Percentiles rank a stretch among this genome's conserved stretches.
Evolutionary conservation across 2,888 invertebrate genomes (phyloP).

Genomic region (Sminthurides aquaticus): DNA sequence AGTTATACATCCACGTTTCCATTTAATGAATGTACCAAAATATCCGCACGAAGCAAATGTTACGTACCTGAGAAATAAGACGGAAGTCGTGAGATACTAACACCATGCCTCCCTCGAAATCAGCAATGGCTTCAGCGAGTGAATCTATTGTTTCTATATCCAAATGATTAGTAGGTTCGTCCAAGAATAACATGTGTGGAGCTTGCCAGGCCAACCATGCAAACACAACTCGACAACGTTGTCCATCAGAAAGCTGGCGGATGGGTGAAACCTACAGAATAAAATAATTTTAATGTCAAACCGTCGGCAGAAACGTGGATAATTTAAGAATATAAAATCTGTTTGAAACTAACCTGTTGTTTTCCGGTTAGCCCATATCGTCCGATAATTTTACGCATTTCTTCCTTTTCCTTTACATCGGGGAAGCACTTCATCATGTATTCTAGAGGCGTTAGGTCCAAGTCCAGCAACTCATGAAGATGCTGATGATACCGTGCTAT

Average conservation of each 20-base stretch:
- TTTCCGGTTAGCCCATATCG: slow-evolving; percentile 94
- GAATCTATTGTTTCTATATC: slow-evolving; percentile 99
- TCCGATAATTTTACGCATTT: slow-evolving; percentile 98
- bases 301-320: slow-evolving; percentile 1
- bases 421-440: slow-evolving; percentile 98
- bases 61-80: slow-evolving; percentile 85
- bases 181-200: slow-evolving; percentile 73
- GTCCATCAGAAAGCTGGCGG: slow-evolving; percentile 91
- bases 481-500: slow-evolving; percentile 99
- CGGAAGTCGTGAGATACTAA: slow-evolving; percentile 99
- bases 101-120: slow-evolving; percentile 97
- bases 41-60: not conserved
- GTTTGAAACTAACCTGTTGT: slow-evolving; percentile 57
- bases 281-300: slow-evolving; percentile 1
- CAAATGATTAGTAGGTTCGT: slow-evolving; percentile 56
- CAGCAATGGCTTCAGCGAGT: slow-evolving; percentile 91
- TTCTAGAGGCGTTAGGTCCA: slow-evolving; percentile 89
- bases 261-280: slow-evolving; percentile 73
- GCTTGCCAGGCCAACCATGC: slow-evolving; percentile 97
- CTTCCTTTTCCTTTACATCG: slow-evolving; percentile 93
- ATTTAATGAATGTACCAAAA: too few species aligned
- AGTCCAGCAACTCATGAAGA: slow-evolving; percentile 87
- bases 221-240: slow-evolving; percentile 95
- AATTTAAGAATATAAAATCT: slow-evolving; percentile 6
- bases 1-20: not conserved